Conservation (phyloP, 1,140 invertebrate species). For the Agraylea sexmaculata region DNA sequence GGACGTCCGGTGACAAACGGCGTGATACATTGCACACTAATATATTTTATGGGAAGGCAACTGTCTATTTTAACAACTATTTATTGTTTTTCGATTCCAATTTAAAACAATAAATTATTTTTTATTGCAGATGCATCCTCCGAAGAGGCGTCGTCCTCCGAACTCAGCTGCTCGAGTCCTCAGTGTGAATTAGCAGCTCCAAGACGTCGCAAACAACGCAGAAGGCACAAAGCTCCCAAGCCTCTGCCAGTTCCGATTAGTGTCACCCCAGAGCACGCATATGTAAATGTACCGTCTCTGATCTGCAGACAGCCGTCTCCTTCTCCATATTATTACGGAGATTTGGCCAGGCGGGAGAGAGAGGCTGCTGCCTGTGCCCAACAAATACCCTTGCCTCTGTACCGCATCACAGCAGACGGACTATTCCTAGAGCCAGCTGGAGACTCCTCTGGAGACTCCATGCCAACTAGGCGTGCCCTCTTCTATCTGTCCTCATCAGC, state of each 20-base stretch:
- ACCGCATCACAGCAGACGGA: slow-evolving; percentile 53
- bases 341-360: slow-evolving; percentile 46
- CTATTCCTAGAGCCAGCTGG: slow-evolving; percentile 34
- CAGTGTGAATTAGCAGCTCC: slow-evolving; percentile 10
- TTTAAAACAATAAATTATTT: too few species aligned
- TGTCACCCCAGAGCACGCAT: slow-evolving; percentile 27
- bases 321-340: slow-evolving; percentile 67
- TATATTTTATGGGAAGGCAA: not conserved
- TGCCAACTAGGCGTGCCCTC: slow-evolving; percentile 47
- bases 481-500: slow-evolving; percentile 49
- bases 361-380: slow-evolving; percentile 57
- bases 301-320: slow-evolving; percentile 50
- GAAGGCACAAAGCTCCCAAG: not conserved
- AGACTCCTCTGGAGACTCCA: slow-evolving; percentile 37
- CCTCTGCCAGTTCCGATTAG: slow-evolving; percentile 7
- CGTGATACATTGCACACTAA: slow-evolving; percentile 3
- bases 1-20: slow-evolving; percentile 1
- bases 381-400: slow-evolving; percentile 43
- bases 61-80: not conserved
- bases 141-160: slow-evolving; percentile 27
- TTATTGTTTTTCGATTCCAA: too few species aligned
- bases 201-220: not conserved
- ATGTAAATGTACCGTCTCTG: slow-evolving; percentile 29
- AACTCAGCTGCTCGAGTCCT: slow-evolving; percentile 25
- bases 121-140: slow-evolving; percentile 31